These are phyloP conservation scores for Ctenicera cuprea DNA, from an alignment of 2,888 invertebrate genomes.

Conservation along the genomic window DNA sequence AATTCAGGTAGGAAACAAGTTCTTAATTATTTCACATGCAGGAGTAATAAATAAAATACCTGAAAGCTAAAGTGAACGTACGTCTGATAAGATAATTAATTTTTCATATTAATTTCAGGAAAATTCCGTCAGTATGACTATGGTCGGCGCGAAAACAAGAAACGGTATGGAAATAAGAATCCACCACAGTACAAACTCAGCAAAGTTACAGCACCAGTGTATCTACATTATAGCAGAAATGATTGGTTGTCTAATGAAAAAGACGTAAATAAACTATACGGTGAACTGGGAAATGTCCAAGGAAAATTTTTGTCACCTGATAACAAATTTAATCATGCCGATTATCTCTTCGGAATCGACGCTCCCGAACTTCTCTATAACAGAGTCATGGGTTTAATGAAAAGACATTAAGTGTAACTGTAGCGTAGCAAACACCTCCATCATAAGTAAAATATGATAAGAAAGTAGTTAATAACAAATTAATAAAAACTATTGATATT, in stretches of 20 bases:
- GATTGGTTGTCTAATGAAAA: slow-evolving; percentile 72
- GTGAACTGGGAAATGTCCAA: slow-evolving; percentile 5
- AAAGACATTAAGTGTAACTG: not conserved
- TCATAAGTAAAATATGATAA: too few relatives aligned
- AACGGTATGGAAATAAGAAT: slow-evolving; percentile 60
- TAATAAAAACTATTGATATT: too few relatives aligned
- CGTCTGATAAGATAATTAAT: too few relatives aligned
- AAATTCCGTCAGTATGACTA: slow-evolving; percentile 48
- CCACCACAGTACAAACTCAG: slow-evolving; percentile 70
- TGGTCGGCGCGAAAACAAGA: slow-evolving; percentile 35
- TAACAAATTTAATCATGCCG: slow-evolving; percentile 78
- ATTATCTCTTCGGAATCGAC: slow-evolving; percentile 78
- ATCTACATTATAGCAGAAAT: slow-evolving; percentile 70
- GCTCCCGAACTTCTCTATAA: not conserved
- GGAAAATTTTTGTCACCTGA: slow-evolving; percentile 74
- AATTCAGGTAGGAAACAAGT: slow-evolving; percentile 62
- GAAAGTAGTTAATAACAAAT: too few relatives aligned
- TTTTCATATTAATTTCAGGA: slow-evolving; percentile 26
- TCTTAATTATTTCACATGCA: too few relatives aligned
- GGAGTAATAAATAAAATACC: too few relatives aligned
- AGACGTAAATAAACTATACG: slow-evolving; percentile 33
- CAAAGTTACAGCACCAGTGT: slow-evolving; percentile 67
- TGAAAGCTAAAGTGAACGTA: too few relatives aligned
- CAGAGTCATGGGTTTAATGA: not conserved
- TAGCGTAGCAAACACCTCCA: too few relatives aligned